These are phyloP conservation scores for Chalcosyrphus nemorum DNA, from an alignment of 2,888 invertebrate species.

Conservation along the genomic window DNA sequence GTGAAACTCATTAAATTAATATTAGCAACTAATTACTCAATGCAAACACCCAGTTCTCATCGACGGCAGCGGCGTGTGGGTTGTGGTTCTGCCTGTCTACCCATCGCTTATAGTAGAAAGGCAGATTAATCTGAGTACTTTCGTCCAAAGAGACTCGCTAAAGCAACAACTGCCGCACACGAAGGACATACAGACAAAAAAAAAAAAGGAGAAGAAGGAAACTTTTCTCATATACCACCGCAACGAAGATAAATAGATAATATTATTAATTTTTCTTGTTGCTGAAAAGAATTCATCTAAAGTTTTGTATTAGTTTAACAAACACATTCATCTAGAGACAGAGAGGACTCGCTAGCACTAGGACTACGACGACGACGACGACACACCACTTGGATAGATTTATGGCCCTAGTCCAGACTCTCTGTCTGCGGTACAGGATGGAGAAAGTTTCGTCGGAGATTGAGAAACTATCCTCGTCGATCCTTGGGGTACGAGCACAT, in stretches of 20 bases:
- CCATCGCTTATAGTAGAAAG: conserved; percentile 7
- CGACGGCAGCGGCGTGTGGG: conserved; percentile 36
- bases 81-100: conserved; percentile 4
- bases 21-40: conserved; percentile 73
- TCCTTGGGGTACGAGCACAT: too few relatives aligned
- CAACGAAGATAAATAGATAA: conserved; percentile 76
- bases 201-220: conserved; percentile 29
- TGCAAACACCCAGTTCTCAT: conserved; percentile 58
- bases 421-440: conserved; percentile 74
- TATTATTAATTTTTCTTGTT: conserved; percentile 76
- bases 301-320: conserved; percentile 76
- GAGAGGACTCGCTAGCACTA: conserved; percentile 41
- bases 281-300: conserved; percentile 76
- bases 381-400: conserved; percentile 74
- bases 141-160: conserved; percentile 25
- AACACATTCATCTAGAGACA: conserved; percentile 74
- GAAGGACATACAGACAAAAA: conserved; percentile 5
- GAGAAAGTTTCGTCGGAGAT: conserved; percentile 72
- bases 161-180: conserved; percentile 57
- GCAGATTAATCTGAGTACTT: conserved; percentile 58
- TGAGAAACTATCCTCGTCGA: conserved; percentile 72
- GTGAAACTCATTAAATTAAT: conserved; percentile 73
- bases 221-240: conserved; percentile 71
- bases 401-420: conserved; percentile 75
- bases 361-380: conserved; percentile 28